Evolutionary conservation across 2,797 vertebrate species (phyloP), one percentile per base, ranked within the genome.

Genomic region (Notoglanidium macrostoma): DNA sequence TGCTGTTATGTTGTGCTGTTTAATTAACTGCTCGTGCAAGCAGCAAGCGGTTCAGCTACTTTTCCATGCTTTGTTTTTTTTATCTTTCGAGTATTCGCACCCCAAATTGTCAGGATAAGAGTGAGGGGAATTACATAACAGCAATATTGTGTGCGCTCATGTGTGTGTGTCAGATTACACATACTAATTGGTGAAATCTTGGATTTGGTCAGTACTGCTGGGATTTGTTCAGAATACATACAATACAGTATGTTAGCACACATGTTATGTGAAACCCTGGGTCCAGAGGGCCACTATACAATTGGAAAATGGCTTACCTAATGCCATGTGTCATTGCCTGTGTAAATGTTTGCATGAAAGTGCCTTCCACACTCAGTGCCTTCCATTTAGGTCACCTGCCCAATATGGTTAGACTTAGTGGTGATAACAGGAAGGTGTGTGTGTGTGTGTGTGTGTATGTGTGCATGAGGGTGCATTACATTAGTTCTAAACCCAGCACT

Each of bases 21-120:
- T 88, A 89, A 89, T 87, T 79, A 87, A 85, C 86, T 85, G 84
- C 70, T 83, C 70, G 68, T 87, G 86, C 84, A 82, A 68, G 76
- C 79, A 67, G 54, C 84, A 67, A 87, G 54, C 40, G 3, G 40
- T 40, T 87, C 72, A 85, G 82, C 83, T 85, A 44, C 54, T 70
- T 89, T 84, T 87, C 44, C 57, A 76, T 88, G 77, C 77, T 87
- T 84, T 87, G 80, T 88, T 40, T n/a, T 40, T 40, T 40, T 84
- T 80, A 74, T 88, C 73, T 83, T 68, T 17, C 54, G 83, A 73
- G 72, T 79, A 49, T 82, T 84, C 49, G 1, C 32, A 59, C 29
- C 73, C 35, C 32, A 21, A 73, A 72, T 57, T 88, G 78, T 87
- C 88, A 88, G 81, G 68, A 86, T 35, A 63, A 26, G 46, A 80